Evolutionary conservation across 1,140 invertebrate genomes (phyloP).

Genomic region (Anadara kagoshimensis): DNA sequence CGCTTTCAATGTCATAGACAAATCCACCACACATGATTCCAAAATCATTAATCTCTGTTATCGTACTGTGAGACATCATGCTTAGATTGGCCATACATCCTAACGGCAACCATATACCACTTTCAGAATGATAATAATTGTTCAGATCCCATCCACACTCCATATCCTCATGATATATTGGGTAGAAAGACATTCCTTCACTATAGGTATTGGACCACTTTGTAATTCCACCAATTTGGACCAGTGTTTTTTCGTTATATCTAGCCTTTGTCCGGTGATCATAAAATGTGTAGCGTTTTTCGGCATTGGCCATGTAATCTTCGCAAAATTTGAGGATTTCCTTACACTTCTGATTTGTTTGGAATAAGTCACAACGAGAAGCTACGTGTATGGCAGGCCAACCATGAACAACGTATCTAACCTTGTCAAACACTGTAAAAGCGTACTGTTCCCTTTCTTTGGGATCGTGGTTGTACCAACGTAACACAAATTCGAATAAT

Average conservation of each 20-base stretch:
- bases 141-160: slow-evolving; percentile 35
- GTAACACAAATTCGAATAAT: slow-evolving; percentile 45
- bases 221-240: slow-evolving; percentile 51
- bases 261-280: slow-evolving; percentile 45
- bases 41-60: slow-evolving; percentile 44
- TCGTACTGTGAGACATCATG: slow-evolving; percentile 30
- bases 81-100: slow-evolving; percentile 29
- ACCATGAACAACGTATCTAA: slow-evolving; percentile 44
- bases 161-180: slow-evolving; percentile 14
- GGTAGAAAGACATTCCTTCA: slow-evolving; percentile 20
- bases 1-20: slow-evolving; percentile 21
- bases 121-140: slow-evolving; percentile 49
- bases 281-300: slow-evolving; percentile 38
- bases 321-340: slow-evolving; percentile 42
- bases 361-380: slow-evolving; percentile 38
- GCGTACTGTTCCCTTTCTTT: slow-evolving; percentile 40
- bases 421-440: slow-evolving; percentile 49
- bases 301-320: slow-evolving; percentile 40
- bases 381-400: slow-evolving; percentile 50
- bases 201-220: slow-evolving; percentile 27
- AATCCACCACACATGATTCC: slow-evolving; percentile 2
- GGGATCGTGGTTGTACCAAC: slow-evolving; percentile 49
- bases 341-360: slow-evolving; percentile 41
- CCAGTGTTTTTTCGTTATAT: slow-evolving; percentile 38
- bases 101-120: slow-evolving; percentile 49